Evolutionary conservation across 1,140 invertebrate genomes (phyloP), one percentile per base, ranked within the genome.

Genomic region (Coenobita brevimanus): DNA sequence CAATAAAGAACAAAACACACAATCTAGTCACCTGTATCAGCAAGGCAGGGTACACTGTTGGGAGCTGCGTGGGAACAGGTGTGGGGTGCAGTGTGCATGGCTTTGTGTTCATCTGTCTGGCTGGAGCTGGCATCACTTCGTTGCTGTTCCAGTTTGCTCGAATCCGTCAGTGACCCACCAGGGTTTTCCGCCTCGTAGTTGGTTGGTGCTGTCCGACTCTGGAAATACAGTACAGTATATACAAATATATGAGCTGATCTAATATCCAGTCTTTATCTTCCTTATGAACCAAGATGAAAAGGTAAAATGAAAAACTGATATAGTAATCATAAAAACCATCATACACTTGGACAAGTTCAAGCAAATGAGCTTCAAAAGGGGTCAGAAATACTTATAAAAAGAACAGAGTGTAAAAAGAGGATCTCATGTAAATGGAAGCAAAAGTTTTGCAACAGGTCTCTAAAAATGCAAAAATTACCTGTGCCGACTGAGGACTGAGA

Each of bases 41-140:
- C 95, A 30, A 96, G 94, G 91, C 95, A 96, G 6, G 95, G 95
- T 80, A 94, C 91, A 78, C 62, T 87, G 24, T 87, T 87, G 41
- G 89, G 64, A 21, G 73, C 76, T 91, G 91, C 43, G 89, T 92
- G 83, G 91, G 75, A 60, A 36, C 75, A 89, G 17, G 89, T 94
- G 46, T 13, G 38, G 36, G 73, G 43, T 94, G 94, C 57, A 95
- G 94, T 54, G 94, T 94, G 95, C 46, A 95, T 95, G 1, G 94
- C 95, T 93, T 97, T 97, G 89, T 95, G 96, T 92, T 97, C 96
- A 91, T 97, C 96, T 0, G 96, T 97, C 93, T 96, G 95, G 2
- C 46, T 89, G n/a, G 81, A 79, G 46, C 50, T 73, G 30, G 88
- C 50, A 30, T 82, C 71, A 8, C 80, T 71, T 0, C 76, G 81